Conservation (phyloP, 2,113 vertebrate species). For the Ivindomyrus marchei region DNA sequence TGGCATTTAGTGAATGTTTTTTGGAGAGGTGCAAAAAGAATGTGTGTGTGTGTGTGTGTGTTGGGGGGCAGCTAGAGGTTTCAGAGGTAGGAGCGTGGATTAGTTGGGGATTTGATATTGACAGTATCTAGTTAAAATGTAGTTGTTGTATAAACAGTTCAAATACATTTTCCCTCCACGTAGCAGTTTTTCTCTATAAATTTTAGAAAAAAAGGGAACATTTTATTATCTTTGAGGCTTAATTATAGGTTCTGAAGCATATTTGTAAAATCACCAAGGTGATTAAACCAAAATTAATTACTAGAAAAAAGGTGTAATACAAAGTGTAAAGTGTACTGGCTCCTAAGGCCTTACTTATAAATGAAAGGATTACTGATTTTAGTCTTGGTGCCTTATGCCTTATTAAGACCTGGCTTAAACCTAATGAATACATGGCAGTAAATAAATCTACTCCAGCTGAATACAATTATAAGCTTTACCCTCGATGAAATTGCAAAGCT, state of each 20-base stretch:
- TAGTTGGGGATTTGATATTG: no score
- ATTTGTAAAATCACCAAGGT: background rate
- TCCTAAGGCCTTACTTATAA: background rate
- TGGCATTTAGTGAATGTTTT: background rate
- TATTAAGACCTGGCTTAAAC: background rate
- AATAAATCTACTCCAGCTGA: background rate
- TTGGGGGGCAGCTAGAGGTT: no score
- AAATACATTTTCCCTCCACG: no score
- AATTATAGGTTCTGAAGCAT: background rate
- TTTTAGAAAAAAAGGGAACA: no score
- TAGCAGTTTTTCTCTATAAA: no score
- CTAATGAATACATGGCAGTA: background rate
- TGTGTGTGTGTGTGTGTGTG: no score
- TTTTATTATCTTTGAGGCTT: background rate
- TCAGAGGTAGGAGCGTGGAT: no score
- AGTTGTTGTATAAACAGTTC: no score
- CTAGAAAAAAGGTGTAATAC: background rate
- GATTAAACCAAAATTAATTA: background rate
- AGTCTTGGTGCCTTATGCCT: background rate
- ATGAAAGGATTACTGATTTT: background rate
- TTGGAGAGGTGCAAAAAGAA: background rate
- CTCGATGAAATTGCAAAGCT: background rate
- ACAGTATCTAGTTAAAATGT: no score
- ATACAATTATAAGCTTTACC: background rate
- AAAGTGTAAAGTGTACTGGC: background rate